Evolutionary conservation across 2,113 vertebrate genomes (phyloP).

Genomic region (Embiotoca jacksoni): DNA sequence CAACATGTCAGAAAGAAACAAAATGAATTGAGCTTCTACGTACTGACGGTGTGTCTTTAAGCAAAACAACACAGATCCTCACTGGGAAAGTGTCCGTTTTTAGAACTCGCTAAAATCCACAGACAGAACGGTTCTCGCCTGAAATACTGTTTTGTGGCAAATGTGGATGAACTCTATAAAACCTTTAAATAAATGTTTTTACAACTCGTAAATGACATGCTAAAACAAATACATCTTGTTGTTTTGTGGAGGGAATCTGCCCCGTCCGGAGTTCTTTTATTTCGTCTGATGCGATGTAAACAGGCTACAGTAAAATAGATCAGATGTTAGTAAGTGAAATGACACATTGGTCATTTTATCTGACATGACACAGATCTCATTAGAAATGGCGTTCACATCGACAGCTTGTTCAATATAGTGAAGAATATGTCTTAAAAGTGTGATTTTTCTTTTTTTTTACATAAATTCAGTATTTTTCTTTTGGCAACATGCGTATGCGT

Average conservation of each 20-base stretch:
- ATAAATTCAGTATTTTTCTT: not conserved
- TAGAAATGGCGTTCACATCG: too few relatives aligned
- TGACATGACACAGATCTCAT: too few relatives aligned
- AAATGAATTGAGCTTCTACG: not conserved
- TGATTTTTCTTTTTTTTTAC: not conserved
- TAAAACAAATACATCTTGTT: not conserved
- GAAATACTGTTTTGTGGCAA: too few relatives aligned
- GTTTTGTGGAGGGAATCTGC: slow-evolving; percentile 15
- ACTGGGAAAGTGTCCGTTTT: not conserved
- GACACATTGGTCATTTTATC: too few relatives aligned
- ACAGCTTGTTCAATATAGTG: too few relatives aligned
- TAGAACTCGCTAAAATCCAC: not conserved
- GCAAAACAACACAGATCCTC: not conserved
- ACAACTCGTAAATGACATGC: too few relatives aligned
- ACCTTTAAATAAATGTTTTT: too few relatives aligned
- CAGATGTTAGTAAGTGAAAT: too few relatives aligned
- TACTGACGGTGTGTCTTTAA: not conserved
- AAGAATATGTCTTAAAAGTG: too few relatives aligned
- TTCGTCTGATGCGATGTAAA: not conserved
- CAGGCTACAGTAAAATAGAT: not conserved
- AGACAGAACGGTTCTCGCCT: not conserved
- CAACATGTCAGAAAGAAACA: not conserved
- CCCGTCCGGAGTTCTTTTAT: not conserved
- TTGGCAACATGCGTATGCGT: slow-evolving; percentile 58
- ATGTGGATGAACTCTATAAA: too few relatives aligned